Evolutionary conservation across 2,888 invertebrate genomes (phyloP), one percentile per base, ranked within the genome.

Genomic region (Aplocera efformata): DNA sequence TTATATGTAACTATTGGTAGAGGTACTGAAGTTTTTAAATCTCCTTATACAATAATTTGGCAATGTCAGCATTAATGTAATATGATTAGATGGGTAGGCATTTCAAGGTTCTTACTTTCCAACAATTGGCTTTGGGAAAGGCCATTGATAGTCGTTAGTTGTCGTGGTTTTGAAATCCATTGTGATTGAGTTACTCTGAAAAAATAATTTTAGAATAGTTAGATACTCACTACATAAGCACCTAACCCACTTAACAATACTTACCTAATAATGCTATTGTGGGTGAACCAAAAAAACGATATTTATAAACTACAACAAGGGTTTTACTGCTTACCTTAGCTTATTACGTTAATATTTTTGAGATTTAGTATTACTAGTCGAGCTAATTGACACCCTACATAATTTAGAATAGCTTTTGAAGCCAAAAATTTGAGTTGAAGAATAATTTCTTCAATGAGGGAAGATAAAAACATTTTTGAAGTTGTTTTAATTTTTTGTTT

Each of bases 61-160:
- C 13, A 17, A 2, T 17, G 5, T 3, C 13, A 17, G 13, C 13
- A 17, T 5, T 3, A 17, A 17, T 17, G 13, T 17, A 5, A 2
- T 17, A 17, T 17, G 13, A 17, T 17, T 17, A 17, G 5, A 3
- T 17, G 2, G 13, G 3, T 17, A 17, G 13, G 13, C 13, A 17
- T 2, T 17, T 17, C 13, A 17, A 17, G 29, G 13, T 36, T 63
- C 75, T 44, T 80, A 90, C 91, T 82, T 91, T 44, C 89, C 83
- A 27, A 89, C 67, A 3, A 91, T 57, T 0, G 90, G 90, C 52
- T 90, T 90, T 20, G 89, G 77, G 64, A 89, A 90, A 0, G 92
- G 92, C 91, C 92, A 92, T 59, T 79, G 82, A 57, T 77, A 92
- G 50, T 91, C 91, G 42, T 69, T 79, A 45, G 81, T 82, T 33